These are phyloP conservation scores for Malacoraja senta DNA, from an alignment of 2,797 vertebrate species.

Conservation along the genomic window DNA sequence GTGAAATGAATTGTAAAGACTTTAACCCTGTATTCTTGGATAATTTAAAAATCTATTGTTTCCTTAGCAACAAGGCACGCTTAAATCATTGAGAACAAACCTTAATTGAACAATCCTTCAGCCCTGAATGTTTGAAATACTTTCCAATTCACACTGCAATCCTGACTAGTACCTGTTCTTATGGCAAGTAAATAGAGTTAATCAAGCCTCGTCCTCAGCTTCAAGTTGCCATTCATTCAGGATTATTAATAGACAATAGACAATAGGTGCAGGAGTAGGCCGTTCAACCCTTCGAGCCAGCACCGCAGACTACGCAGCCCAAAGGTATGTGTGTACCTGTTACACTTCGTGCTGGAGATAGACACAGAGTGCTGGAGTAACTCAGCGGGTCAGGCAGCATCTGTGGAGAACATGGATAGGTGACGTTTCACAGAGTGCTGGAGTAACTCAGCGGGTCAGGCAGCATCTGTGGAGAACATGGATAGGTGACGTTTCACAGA, in stretches of 20 bases:
- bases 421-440: no score
- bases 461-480: no score
- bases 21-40: background rate
- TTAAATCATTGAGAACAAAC: background rate
- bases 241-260: background rate
- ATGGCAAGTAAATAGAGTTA: background rate
- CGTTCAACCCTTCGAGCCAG: no score
- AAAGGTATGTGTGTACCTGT: background rate
- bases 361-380: no score
- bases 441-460: no score
- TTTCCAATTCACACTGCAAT: background rate
- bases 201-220: background rate
- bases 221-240: background rate
- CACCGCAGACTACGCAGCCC: no score
- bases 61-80: background rate
- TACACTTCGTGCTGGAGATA: no score
- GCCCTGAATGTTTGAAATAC: background rate
- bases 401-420: no score
- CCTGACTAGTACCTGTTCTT: slow-evolving; percentile 14
- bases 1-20: background rate
- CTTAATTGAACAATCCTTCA: background rate
- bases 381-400: no score
- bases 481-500: no score
- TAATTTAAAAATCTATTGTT: background rate
- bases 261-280: no score